A percentile compares a stretch with the other conserved stretches of the same genome.
These are phyloP conservation scores for Clostera curtula DNA, from an alignment of 2,888 invertebrate species.

Conservation along the genomic window DNA sequence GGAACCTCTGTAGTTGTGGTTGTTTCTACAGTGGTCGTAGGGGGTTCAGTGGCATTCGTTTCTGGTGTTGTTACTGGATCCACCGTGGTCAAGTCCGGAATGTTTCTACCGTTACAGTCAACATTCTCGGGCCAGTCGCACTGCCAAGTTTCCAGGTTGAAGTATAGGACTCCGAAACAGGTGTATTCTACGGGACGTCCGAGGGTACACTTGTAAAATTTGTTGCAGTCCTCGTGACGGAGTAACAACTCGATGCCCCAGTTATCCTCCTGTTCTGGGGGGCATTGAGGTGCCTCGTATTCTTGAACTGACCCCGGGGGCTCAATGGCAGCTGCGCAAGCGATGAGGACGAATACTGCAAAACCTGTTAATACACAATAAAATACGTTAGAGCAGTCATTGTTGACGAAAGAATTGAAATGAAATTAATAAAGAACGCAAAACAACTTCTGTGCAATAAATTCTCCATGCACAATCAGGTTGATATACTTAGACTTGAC, in stretches of 20 bases:
- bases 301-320: no score
- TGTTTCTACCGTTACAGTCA: slow-evolving; percentile 64
- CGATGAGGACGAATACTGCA: slow-evolving; percentile 23
- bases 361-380: slow-evolving; percentile 26
- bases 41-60: slow-evolving; percentile 2
- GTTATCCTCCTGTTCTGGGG: slow-evolving; percentile 37
- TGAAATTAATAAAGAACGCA: slow-evolving; percentile 1
- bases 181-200: slow-evolving; percentile 73
- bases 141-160: slow-evolving; percentile 65
- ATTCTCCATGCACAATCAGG: no score
- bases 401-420: slow-evolving; percentile 2
- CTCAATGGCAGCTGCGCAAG: slow-evolving; percentile 27
- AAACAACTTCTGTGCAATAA: no score
- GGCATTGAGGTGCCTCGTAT: no score
- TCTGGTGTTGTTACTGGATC: neutral
- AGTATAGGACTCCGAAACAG: slow-evolving; percentile 74
- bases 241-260: slow-evolving; percentile 67
- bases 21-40: neutral
- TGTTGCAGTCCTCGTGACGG: slow-evolving; percentile 73
- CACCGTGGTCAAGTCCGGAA: slow-evolving; percentile 20
- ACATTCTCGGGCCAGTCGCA: slow-evolving; percentile 79
- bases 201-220: slow-evolving; percentile 80
- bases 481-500: no score
- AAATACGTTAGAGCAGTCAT: no score
- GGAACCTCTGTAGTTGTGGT: slow-evolving; percentile 4